Conservation (phyloP, 2,113 vertebrate species). For the Pachyramphus minor region DNA sequence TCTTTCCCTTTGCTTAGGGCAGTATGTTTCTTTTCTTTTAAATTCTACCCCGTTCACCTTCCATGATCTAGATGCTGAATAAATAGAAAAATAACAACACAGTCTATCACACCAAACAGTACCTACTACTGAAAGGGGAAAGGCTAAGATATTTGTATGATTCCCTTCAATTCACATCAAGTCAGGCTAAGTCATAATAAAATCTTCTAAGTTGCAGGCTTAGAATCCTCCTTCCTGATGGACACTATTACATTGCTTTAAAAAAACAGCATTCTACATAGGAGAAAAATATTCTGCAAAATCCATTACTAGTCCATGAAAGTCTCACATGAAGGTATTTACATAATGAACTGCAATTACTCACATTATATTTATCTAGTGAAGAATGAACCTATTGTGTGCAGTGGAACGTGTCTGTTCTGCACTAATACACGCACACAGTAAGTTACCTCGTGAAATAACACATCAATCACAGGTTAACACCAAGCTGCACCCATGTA, state of each 20-base stretch:
- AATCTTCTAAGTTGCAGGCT: background rate
- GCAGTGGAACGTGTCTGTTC: conserved; percentile 19
- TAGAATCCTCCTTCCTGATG: background rate
- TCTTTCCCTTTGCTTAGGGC: background rate
- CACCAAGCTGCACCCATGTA: background rate
- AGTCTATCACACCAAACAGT: background rate
- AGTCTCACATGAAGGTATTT: conserved; percentile 11
- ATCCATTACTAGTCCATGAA: background rate
- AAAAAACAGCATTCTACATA: background rate
- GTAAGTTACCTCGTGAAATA: conserved; percentile 26
- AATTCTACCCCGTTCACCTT: background rate
- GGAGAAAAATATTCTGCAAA: conserved; percentile 4
- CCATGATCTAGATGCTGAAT: background rate
- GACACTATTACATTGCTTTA: background rate
- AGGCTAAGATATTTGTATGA: background rate
- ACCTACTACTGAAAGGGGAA: background rate
- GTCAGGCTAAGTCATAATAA: background rate
- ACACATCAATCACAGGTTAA: conserved; percentile 38
- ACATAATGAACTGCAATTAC: conserved; percentile 54
- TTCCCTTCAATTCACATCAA: background rate
- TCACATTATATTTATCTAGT: conserved; percentile 24
- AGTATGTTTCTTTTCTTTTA: background rate
- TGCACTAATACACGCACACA: background rate
- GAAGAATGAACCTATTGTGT: conserved; percentile 38
- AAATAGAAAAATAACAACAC: background rate